Evolutionary conservation across 1,140 invertebrate species (phyloP).

Genomic region (Pantala flavescens): DNA sequence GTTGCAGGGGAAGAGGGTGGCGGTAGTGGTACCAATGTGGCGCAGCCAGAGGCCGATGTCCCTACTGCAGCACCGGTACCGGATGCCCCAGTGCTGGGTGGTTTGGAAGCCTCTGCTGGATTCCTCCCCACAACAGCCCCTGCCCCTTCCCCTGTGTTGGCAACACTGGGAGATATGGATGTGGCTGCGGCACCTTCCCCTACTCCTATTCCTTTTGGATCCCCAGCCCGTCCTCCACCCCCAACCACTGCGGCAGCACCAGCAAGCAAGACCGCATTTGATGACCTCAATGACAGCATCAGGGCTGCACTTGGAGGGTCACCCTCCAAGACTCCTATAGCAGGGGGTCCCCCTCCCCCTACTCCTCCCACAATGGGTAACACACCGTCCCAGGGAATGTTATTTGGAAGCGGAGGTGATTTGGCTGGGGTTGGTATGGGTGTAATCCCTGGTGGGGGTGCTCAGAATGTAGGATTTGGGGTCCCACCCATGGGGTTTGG

Average conservation of each 20-base stretch:
- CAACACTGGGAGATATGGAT: not conserved
- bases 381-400: not conserved
- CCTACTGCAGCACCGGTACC: constrained; percentile 21
- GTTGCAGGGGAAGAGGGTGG: constrained; percentile 34
- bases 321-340: constrained; percentile 38
- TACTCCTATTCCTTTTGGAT: constrained; percentile 24
- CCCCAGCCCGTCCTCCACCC: constrained; percentile 23
- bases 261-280: constrained; percentile 59
- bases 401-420: constrained; percentile 12
- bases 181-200: constrained; percentile 1
- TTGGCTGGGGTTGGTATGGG: constrained; percentile 17
- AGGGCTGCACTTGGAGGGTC: constrained; percentile 53
- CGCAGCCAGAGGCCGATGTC: constrained; percentile 27
- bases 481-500: constrained; percentile 19
- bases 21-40: constrained; percentile 34
- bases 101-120: constrained; percentile 1
- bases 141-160: constrained; percentile 23
- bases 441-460: constrained; percentile 21
- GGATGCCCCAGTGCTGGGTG: constrained; percentile 12
- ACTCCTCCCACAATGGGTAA: constrained; percentile 23
- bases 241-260: constrained; percentile 31
- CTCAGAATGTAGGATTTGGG: constrained; percentile 24
- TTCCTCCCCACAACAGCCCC: constrained; percentile 28
- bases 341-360: constrained; percentile 22
- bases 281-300: constrained; percentile 59